A percentile compares a stretch with the other conserved stretches of the same genome.
These are phyloP conservation scores for Hirtodrosophila confusa DNA, from an alignment of 2,888 invertebrate species.

Conservation along the genomic window DNA sequence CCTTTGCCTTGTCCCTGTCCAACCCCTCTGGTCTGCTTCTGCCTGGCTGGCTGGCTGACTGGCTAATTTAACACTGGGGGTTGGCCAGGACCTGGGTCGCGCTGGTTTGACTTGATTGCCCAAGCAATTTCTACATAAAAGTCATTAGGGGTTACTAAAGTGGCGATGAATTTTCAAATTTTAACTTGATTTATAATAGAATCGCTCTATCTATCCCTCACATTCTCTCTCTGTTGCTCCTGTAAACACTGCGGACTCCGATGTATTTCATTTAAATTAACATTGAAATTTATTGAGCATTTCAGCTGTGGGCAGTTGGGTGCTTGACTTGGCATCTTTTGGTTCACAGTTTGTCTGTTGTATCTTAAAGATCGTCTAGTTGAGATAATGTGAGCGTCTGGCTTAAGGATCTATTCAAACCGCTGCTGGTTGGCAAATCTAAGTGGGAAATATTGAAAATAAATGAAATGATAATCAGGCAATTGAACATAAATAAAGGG, in stretches of 20 bases:
- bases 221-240: constrained; percentile 4
- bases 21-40: constrained; percentile 30
- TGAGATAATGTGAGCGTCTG: constrained; percentile 42
- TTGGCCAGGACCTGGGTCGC: constrained; percentile 50
- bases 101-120: constrained; percentile 72
- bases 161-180: constrained; percentile 84
- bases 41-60: constrained; percentile 17
- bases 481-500: constrained; percentile 48
- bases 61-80: constrained; percentile 68
- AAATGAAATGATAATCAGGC: constrained; percentile 62
- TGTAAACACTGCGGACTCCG: constrained; percentile 28
- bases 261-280: constrained; percentile 78
- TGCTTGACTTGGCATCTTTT: constrained; percentile 66
- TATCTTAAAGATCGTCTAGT: constrained; percentile 69
- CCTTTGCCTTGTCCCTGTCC: constrained; percentile 61
- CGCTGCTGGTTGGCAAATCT: constrained; percentile 56
- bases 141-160: constrained; percentile 84
- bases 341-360: constrained; percentile 38
- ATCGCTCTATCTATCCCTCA: constrained; percentile 34
- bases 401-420: constrained; percentile 7
- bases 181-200: constrained; percentile 82
- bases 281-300: constrained; percentile 76
- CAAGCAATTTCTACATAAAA: constrained; percentile 79
- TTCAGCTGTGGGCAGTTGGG: constrained; percentile 60
- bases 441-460: constrained; percentile 67